Base-by-base conservation (phyloP, 2,113 vertebrate genomes). In the Globicephala melas region DNA sequence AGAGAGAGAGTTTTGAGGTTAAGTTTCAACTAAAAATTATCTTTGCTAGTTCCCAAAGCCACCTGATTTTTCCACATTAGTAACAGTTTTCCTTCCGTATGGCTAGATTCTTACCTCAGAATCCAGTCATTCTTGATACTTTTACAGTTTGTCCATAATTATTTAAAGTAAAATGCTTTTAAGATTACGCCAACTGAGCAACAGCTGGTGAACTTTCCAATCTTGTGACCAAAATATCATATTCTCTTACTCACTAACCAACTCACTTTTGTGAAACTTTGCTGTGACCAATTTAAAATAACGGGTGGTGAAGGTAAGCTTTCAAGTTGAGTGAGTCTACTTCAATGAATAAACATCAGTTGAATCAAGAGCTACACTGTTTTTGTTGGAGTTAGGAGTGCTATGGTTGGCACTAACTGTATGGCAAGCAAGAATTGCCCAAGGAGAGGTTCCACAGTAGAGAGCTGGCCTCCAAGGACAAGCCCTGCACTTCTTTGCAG, bases 141-240 rank as follows among this genome's bases (percentile, higher is more conserved):
- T 97, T 74, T 74, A 91, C 36, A 81, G 18, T 71, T 96, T 85
- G 25, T 11, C 60, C 23, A n/a, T 85, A 82, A 84, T 92, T 94
- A 53, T 33, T 87, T 65, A 77, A 8, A 79, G 9, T 36, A 65
- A 84, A 47, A 80, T 76, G 31, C 58, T 74, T 71, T 84, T 12
- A 89, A 50, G 21, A 47, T 38, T 73, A 91, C 68, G 31, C 36
- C 71, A 91, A 67, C 23, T 82, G 38, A 76, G 44, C 14, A 96
- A 88, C 17, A 93, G 17, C 9, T 47, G 11, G 50, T 93, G 33
- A 25, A 53, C 44, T 53, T 80, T 28, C 87, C 26, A 85, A 63
- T 62, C n/a, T 91, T 83, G 9, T 84, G 41, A 31, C 65, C 36
- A 74, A 89, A 93, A 80, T 60, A 55, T 71, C 31, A 73, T 13